Evolutionary conservation across 2,797 vertebrate genomes (phyloP), one percentile per base, ranked within the genome.

Genomic region (Epinephelus awoara): DNA sequence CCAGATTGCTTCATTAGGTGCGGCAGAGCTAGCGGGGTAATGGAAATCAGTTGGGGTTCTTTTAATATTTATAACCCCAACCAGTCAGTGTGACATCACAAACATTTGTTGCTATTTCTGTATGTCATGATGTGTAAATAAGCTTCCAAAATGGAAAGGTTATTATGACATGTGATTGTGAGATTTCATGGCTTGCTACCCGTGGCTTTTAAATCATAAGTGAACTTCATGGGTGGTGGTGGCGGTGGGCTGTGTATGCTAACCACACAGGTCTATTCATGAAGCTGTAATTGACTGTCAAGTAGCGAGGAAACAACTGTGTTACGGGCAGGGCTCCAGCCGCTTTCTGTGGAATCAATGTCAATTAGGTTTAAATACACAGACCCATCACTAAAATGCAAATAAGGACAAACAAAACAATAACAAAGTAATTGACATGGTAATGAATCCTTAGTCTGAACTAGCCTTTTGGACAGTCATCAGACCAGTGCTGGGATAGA

Each of bases 211-310:
- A 66, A 79, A 82, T 90, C 68, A 83, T 72, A 75, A 80, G 72
- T 84, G 71, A 86, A 86, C 87, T 72, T 86, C 71, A 80, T 63
- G 67, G 88, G 52, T 57, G 81, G 83, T 54, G 56, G 11, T 56
- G 23, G 15, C 67, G 49, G 54, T 71, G 34, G 59, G 40, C 21
- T 72, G 13, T 56, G 59, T 49, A 88, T 84, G 71, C 73, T 75
- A 85, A 88, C 52, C 70, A 76, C 71, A 84, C 67, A 75, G 54
- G 64, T 79, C 52, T 77, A 83, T 86, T 90, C 79, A 89, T 88
- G 61, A 89, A 89, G 62, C 78, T 68, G 74, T 86, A 90, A 91
- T 89, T 88, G 75, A 77, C 85, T 89, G 87, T 90, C 83, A 85
- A 83, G 75, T 78, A 62, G 69, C 42, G 63, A 74, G 47, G 81